Evolutionary conservation across 2,797 vertebrate species (phyloP).

Genomic region (Heterohyrax brucei): DNA sequence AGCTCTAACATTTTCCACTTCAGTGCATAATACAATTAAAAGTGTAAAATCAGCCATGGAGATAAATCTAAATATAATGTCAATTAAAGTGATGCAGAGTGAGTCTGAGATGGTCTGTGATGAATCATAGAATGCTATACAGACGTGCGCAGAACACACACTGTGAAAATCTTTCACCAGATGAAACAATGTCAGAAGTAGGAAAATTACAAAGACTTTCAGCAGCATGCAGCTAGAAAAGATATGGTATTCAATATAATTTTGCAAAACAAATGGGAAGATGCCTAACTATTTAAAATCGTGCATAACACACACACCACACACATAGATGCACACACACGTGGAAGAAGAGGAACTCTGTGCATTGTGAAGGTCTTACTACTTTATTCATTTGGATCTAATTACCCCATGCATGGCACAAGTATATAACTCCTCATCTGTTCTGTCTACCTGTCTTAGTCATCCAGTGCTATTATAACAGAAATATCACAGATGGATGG

Average conservation of each 20-base stretch:
- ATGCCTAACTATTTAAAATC: background rate
- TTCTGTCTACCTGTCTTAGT: background rate
- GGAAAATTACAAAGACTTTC: background rate
- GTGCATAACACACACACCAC: no score
- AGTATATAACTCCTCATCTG: background rate
- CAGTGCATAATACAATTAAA: slow-evolving; percentile 61
- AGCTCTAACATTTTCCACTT: slow-evolving; percentile 39
- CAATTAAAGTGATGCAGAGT: background rate
- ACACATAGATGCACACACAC: background rate
- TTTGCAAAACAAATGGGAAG: background rate
- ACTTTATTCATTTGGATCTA: background rate
- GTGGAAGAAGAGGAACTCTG: background rate
- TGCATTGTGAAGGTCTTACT: background rate
- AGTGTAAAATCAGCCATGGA: background rate
- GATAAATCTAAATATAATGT: slow-evolving; percentile 51
- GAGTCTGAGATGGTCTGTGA: background rate
- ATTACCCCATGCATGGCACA: background rate
- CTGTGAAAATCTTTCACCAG: slow-evolving; percentile 10
- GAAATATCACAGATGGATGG: no score
- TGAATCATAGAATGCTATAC: slow-evolving; percentile 8
- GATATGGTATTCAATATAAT: background rate
- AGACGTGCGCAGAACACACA: background rate
- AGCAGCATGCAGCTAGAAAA: background rate
- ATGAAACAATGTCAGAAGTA: background rate
- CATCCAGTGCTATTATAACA: no score